phyloP scores from a whole-genome alignment of 2,113 vertebrate genomes.

The Entelurus aequoreus region DNA sequence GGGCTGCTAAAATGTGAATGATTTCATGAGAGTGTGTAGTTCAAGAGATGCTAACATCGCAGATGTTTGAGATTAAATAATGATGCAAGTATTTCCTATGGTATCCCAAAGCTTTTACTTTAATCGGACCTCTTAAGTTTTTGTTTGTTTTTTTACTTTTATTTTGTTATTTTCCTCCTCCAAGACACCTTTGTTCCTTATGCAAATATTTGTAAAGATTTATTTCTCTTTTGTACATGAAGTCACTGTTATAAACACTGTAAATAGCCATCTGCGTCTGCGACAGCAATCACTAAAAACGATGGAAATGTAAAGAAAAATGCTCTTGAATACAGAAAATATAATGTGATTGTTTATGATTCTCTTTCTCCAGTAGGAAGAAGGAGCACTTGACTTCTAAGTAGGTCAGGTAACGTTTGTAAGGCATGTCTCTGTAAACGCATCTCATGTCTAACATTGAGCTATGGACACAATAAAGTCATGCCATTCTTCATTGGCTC shows the following conservation, averaged over 20 bases:
- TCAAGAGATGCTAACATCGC: conserved; percentile 6
- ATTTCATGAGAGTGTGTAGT: background rate
- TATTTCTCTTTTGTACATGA: conserved; percentile 73
- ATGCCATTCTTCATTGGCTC: conserved; percentile 53
- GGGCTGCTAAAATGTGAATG: background rate
- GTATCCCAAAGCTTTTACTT: conserved; percentile 49
- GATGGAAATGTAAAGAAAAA: conserved; percentile 45
- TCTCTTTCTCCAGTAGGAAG: conserved; percentile 46
- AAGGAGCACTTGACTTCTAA: conserved; percentile 50
- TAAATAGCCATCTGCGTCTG: conserved; percentile 72
- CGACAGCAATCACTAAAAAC: conserved; percentile 71
- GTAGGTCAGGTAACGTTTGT: conserved; percentile 36
- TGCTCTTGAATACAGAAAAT: conserved; percentile 46
- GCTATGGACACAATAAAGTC: conserved; percentile 70
- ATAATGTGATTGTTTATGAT: conserved; percentile 23
- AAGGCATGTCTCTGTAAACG: conserved; percentile 64
- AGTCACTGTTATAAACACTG: conserved; percentile 71
- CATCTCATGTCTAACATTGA: conserved; percentile 67
- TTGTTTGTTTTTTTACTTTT: conserved; percentile 25
- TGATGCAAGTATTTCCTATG: conserved; percentile 28
- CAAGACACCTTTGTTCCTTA: conserved; percentile 47
- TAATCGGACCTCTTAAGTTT: conserved; percentile 56
- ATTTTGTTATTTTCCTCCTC: conserved; percentile 35
- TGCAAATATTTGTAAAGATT: conserved; percentile 71
- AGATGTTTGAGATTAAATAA: conserved; percentile 19